Evolutionary conservation across 2,888 invertebrate species (phyloP), one percentile per base, ranked within the genome.

Genomic region (Volucella inflata): DNA sequence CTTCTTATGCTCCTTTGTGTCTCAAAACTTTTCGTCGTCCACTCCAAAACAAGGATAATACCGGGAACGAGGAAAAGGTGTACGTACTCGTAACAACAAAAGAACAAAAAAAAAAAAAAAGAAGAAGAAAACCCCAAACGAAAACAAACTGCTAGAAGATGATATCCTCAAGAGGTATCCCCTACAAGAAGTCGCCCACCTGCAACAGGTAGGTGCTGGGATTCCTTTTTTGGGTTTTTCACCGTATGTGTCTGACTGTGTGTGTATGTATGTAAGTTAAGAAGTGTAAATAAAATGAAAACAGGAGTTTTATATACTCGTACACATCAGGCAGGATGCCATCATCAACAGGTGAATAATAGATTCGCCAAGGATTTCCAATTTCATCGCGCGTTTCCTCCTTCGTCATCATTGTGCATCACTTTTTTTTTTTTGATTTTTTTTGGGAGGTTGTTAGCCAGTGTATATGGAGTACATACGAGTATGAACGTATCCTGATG

Each of bases 281-380:
- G 12, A 50, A 67, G 60, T 67, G 74, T 68, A 50, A 38, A 71
- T 59, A 81, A 81, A 81, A 71, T 60, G 57, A 70, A 65, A 68
- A 76, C 65, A 51, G 55, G 55, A 53, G 50, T 14, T 14, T 48
- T 59, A 42, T 42, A 21, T 51, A 12, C 17, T 42, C 51, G 11
- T 55, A 46, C 44, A 57, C 21, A 67, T 12, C 65, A 67, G n/a
- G 51, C 16, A 62, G 59, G 72, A 60, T 76, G 71, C 84, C 79
- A 83, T 71, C 62, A 44, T 76, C 85, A 85, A 85, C 85, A 85
- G 85, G 85, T 85, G 81, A 85, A 85, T 85, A 85, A 85, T 81
- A 77, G 85, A 85, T 85, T 80, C 68, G 59, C 72, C 71, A 72
- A 81, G 74, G 77, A 72, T 78, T 76, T 72, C 72, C 85, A 81